Evolutionary conservation across 2,797 vertebrate genomes (phyloP).

Genomic region (Pangasius larnaudii): DNA sequence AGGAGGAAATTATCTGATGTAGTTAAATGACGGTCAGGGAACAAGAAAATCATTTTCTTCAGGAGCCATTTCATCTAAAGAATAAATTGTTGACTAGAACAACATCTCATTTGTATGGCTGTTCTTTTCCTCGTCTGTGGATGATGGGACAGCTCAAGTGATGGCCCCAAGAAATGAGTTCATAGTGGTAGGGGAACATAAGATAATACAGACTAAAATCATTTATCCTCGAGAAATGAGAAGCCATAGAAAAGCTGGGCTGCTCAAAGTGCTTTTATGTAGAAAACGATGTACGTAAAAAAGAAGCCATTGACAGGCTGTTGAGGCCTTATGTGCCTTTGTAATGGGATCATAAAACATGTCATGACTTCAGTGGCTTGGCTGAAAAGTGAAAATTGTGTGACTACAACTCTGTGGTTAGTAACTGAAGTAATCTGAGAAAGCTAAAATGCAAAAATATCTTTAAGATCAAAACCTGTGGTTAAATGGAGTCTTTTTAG

Average conservation of each 20-base stretch:
- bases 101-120: background rate
- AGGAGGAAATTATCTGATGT: background rate
- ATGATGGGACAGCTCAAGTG: background rate
- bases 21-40: background rate
- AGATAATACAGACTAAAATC: constrained; percentile 10
- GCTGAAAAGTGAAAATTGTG: constrained; percentile 1
- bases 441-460: constrained; percentile 4
- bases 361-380: constrained; percentile 16
- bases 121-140: background rate
- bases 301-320: constrained; percentile 24
- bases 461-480: background rate
- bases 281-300: background rate
- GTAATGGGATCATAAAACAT: constrained; percentile 44
- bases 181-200: background rate
- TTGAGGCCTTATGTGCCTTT: constrained; percentile 27
- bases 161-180: background rate
- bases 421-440: background rate
- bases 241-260: background rate
- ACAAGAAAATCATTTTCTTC: background rate
- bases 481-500: background rate
- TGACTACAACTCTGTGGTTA: background rate
- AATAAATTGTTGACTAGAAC: constrained; percentile 7
- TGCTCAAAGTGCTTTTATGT: background rate
- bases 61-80: background rate
- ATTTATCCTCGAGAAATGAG: background rate